Conservation (phyloP, 1,140 invertebrate genomes). For the Telenomus remus region DNA sequence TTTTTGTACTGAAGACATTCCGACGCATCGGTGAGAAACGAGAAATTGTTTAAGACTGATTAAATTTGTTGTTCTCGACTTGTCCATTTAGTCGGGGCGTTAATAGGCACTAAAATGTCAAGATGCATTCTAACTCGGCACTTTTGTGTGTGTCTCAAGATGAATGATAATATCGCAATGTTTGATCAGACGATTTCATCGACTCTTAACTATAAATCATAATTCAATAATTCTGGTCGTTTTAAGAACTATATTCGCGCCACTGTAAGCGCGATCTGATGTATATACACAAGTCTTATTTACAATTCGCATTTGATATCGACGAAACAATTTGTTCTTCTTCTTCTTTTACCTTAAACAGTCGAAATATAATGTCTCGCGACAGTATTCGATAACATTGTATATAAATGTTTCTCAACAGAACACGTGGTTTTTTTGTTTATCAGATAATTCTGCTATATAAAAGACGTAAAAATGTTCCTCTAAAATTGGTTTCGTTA, state of each 20-base stretch:
- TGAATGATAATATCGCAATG: conserved; percentile 10
- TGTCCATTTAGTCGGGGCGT: no score
- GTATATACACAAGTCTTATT: conserved; percentile 49
- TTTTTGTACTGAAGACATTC: conserved; percentile 13
- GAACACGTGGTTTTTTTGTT: conserved; percentile 24
- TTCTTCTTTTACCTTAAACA: conserved; percentile 51
- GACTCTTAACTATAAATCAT: conserved; percentile 17
- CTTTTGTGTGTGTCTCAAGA: conserved; percentile 13
- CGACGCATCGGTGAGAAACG: background rate
- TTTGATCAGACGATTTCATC: conserved; percentile 15
- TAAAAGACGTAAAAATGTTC: conserved; percentile 38
- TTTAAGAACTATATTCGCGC: conserved; percentile 40
- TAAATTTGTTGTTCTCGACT: no score
- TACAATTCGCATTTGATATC: conserved; percentile 47
- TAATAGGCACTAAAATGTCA: conserved; percentile 37
- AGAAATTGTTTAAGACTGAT: background rate
- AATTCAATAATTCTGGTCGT: conserved; percentile 26
- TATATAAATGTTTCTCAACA: conserved; percentile 52
- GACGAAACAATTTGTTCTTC: conserved; percentile 35
- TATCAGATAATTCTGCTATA: conserved; percentile 18
- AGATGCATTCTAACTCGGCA: conserved; percentile 34
- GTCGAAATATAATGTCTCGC: conserved; percentile 45
- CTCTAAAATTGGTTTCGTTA: conserved; percentile 33
- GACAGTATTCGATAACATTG: conserved; percentile 51
- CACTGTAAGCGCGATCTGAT: conserved; percentile 15